These are phyloP conservation scores for Phorcus lineatus DNA, from an alignment of 2,888 invertebrate species.

Conservation along the genomic window DNA sequence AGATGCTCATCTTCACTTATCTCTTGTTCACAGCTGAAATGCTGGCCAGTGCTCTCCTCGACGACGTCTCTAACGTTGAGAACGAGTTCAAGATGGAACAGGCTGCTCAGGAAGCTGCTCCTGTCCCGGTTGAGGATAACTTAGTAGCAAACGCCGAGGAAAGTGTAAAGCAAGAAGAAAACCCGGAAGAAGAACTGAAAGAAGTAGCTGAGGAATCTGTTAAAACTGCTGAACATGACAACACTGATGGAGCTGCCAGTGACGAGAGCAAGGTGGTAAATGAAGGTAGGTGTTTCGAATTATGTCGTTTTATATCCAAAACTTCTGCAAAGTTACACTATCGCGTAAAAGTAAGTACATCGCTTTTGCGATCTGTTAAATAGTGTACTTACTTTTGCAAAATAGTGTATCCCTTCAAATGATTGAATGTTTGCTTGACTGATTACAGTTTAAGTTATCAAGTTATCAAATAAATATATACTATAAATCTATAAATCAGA, in stretches of 20 bases:
- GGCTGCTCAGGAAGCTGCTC: not conserved
- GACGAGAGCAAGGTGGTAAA: not conserved
- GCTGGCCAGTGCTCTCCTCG: constrained; percentile 32
- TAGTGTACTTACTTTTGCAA: too few species aligned
- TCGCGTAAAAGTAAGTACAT: too few species aligned
- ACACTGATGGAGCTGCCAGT: constrained; percentile 20
- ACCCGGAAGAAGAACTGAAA: constrained; percentile 16
- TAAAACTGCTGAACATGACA: not conserved
- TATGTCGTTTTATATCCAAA: not conserved
- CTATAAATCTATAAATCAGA: too few species aligned
- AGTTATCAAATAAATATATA: too few species aligned
- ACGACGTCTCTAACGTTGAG: constrained; percentile 22
- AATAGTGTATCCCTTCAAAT: too few species aligned
- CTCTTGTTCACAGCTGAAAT: too few species aligned
- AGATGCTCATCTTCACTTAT: too few species aligned
- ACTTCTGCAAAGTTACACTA: too few species aligned
- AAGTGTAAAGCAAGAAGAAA: not conserved
- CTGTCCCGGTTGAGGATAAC: not conserved
- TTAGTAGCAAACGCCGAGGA: not conserved
- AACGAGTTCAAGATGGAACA: not conserved
- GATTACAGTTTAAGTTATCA: too few species aligned
- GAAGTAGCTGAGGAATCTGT: not conserved
- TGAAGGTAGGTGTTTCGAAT: too few species aligned
- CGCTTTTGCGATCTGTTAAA: too few species aligned
- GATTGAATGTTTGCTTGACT: too few species aligned